Conservation (phyloP, 2,113 vertebrate genomes). For the Calyptomena viridis region DNA sequence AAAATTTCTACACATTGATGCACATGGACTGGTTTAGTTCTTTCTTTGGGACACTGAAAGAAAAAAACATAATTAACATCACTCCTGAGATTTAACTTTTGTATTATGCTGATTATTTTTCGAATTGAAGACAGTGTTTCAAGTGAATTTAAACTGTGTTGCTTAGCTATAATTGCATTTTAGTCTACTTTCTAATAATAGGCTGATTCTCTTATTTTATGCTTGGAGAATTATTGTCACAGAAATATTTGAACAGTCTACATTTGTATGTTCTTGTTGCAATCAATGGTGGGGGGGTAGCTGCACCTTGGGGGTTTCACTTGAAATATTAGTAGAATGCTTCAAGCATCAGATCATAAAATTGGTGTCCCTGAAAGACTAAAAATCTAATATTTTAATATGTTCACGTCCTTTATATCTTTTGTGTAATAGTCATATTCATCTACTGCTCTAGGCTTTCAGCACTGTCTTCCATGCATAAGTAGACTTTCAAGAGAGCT, state of each 20-base stretch:
- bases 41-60: background rate
- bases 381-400: background rate
- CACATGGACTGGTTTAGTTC: background rate
- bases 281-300: background rate
- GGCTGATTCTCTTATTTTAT: background rate
- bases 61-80: background rate
- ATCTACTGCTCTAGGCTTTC: background rate
- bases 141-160: background rate
- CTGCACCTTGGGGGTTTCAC: background rate
- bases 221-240: background rate
- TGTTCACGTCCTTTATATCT: background rate
- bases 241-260: conserved; percentile 2
- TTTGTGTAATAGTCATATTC: background rate
- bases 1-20: background rate
- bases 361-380: background rate
- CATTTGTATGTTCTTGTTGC: background rate
- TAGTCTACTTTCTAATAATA: background rate
- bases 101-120: background rate
- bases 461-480: background rate
- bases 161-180: background rate
- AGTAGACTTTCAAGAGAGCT: background rate
- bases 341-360: background rate
- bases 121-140: background rate
- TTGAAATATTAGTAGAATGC: background rate
- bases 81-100: background rate